Conservation (phyloP, 2,113 vertebrate species). For the Silurus asotus region DNA sequence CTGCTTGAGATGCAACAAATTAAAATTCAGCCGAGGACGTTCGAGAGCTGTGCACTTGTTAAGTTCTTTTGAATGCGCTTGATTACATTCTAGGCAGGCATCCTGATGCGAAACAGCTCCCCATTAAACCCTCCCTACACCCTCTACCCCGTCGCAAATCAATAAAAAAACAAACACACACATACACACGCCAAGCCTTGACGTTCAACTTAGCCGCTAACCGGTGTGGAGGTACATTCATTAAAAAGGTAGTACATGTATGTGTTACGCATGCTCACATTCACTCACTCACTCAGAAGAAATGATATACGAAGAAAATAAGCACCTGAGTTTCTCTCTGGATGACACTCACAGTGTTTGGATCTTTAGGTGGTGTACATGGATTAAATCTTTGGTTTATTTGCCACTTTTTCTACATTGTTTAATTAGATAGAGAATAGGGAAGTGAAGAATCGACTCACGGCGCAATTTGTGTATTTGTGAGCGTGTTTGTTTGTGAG, state of each 20-base stretch:
- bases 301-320: neutral
- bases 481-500: conserved; percentile 77
- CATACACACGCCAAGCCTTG: conserved; percentile 7
- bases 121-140: conserved; percentile 53
- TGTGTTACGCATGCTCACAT: neutral
- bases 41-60: conserved; percentile 59
- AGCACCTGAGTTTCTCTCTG: conserved; percentile 39
- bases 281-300: neutral
- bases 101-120: conserved; percentile 63
- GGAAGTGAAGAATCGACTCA: neutral
- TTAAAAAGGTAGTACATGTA: neutral
- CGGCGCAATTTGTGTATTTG: conserved; percentile 16
- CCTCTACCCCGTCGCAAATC: conserved; percentile 60
- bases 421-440: neutral
- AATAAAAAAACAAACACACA: conserved; percentile 60
- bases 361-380: neutral
- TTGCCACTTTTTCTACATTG: conserved; percentile 33
- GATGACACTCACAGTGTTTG: neutral
- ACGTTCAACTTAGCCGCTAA: neutral
- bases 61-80: conserved; percentile 63
- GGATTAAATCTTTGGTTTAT: neutral
- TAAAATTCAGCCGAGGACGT: conserved; percentile 49
- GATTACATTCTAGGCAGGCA: conserved; percentile 58
- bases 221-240: neutral
- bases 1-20: conserved; percentile 39